Evolutionary conservation across 2,113 vertebrate species (phyloP).

Genomic region (Paracanthobrama guichenoti): DNA sequence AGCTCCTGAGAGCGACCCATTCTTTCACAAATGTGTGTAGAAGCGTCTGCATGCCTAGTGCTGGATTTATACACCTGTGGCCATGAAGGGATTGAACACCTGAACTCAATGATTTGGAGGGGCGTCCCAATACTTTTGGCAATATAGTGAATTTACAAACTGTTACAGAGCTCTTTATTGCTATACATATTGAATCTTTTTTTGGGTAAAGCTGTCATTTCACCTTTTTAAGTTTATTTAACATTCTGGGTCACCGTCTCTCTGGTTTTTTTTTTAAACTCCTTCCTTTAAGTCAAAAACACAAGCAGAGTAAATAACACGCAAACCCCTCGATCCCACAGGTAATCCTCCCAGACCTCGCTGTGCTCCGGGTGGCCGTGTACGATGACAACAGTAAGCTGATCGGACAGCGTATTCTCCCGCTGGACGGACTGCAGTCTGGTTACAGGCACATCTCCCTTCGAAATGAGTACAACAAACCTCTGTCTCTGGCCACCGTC

Average conservation of each 20-base stretch:
- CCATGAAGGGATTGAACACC: too few species aligned
- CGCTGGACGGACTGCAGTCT: slow-evolving; percentile 94
- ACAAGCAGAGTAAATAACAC: slow-evolving; percentile 23
- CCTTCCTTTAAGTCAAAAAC: not conserved
- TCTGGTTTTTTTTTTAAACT: not conserved
- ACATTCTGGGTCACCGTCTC: not conserved
- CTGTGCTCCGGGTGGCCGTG: slow-evolving; percentile 94
- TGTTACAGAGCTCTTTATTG: too few species aligned
- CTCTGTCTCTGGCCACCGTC: slow-evolving; percentile 92
- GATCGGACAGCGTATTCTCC: slow-evolving; percentile 95
- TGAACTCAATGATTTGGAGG: too few species aligned
- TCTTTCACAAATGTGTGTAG: too few species aligned
- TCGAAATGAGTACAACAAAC: slow-evolving; percentile 97
- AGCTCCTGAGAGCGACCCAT: too few species aligned
- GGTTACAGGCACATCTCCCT: slow-evolving; percentile 98
- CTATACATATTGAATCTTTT: too few species aligned
- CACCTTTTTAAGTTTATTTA: not conserved
- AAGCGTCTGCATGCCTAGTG: too few species aligned
- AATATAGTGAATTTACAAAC: too few species aligned
- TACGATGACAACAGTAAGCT: slow-evolving; percentile 96
- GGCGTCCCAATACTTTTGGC: too few species aligned
- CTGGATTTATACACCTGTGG: too few species aligned
- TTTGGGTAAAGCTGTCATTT: too few species aligned
- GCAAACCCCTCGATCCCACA: slow-evolving; percentile 60
- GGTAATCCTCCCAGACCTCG: slow-evolving; percentile 97